Evolutionary conservation across 2,888 invertebrate genomes (phyloP), one percentile per base, ranked within the genome.

Genomic region (Drosophila falleni): DNA sequence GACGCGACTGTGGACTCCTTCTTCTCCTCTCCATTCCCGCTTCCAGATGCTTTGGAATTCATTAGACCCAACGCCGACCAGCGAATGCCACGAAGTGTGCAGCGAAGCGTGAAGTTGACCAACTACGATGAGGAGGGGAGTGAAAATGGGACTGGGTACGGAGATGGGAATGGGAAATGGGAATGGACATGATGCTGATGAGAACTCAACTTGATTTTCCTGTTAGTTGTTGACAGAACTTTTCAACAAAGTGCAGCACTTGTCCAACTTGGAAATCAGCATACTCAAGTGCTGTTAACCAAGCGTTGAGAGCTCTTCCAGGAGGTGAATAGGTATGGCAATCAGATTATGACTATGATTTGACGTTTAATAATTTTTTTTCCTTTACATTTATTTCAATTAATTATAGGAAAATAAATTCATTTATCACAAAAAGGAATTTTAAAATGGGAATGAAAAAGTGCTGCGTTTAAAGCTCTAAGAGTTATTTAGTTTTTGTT

Each of bases 61-160:
- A 42, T 8, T 31, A 39, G 39, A 11, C n/a, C 51, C 23, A 11
- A 37, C 19, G 39, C 6, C 10, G 39, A 29, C 33, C 70, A 68
- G 39, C 64, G 60, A 46, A 58, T 37, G 62, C 63, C 56, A 47
- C 71, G 66, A 73, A 78, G 66, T 73, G 72, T 73, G 75, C 89
- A 85, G 51, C 80, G 72, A 80, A 65, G 74, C 74, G 72, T 76
- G 53, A 74, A 82, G 86, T 76, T 89, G 84, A 85, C 88, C 88
- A 19, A 19, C 19, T 23, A 54, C 59, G 50, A 16, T 5, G 35
- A 15, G 29, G 2, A 35, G 8, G 44, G 31, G n/a, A 31, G 35
- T 16, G 50, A 39, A 47, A 42, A 42, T 42, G 15, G 9, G 15
- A 6, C 29, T 29, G 29, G 6, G 6, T 6, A 29, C 8, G 29